Conservation (phyloP, 2,888 invertebrate genomes). For the Lepeophtheirus nordmannii region DNA sequence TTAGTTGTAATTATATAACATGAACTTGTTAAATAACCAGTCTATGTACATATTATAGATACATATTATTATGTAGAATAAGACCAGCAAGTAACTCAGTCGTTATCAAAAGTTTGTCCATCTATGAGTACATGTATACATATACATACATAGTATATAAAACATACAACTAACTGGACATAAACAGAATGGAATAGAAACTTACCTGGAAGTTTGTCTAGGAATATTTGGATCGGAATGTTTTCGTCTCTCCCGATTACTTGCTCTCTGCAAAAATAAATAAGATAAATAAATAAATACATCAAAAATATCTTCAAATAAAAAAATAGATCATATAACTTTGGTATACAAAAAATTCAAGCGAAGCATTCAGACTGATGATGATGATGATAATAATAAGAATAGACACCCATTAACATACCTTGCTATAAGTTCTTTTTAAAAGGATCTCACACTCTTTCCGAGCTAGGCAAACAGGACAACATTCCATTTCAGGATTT, state of each 20-base stretch:
- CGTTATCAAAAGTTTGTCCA: too few relatives aligned
- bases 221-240: conserved; percentile 62
- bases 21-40: too few relatives aligned
- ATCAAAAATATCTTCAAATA: neutral
- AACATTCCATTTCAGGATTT: conserved; percentile 21
- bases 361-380: too few relatives aligned
- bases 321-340: neutral
- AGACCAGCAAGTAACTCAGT: too few relatives aligned
- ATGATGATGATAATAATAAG: too few relatives aligned
- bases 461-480: conserved; percentile 19
- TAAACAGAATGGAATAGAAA: neutral
- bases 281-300: conserved; percentile 24
- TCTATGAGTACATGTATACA: too few relatives aligned
- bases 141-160: too few relatives aligned
- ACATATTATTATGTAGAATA: too few relatives aligned
- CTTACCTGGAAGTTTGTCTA: conserved; percentile 36
- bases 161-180: too few relatives aligned
- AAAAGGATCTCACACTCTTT: conserved; percentile 21
- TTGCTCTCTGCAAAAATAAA: conserved; percentile 44
- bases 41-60: too few relatives aligned
- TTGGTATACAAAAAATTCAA: too few relatives aligned
- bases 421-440: conserved; percentile 23
- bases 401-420: neutral
- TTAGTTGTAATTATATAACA: too few relatives aligned
- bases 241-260: conserved; percentile 49